Evolutionary conservation across 2,888 invertebrate genomes (phyloP), one percentile per base, ranked within the genome.

Genomic region (Leuctra nigra): DNA sequence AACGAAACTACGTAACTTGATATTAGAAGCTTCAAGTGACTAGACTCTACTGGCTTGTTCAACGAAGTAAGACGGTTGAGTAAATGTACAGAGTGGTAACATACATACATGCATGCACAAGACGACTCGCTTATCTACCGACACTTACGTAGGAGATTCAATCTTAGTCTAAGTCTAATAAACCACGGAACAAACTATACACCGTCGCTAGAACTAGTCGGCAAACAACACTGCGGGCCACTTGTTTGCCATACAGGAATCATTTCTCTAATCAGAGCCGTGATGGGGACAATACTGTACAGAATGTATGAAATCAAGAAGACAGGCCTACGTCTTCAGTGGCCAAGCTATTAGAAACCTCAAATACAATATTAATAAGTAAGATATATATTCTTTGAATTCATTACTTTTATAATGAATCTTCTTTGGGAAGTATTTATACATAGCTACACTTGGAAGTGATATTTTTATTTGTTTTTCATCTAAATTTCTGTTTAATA

Each of bases 41-140:
- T 62, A 63, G 60, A 60, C 59, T 61, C 58, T 56, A 62, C 60
- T 61, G 61, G 61, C 60, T 60, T 62, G 58, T 61, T 60, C 56
- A 62, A 55, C 55, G 20, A 50, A 50, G 18, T 50, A 18, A 35
- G 50, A 50, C 20, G 20, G 33, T 33, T 18, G 1, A 35, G n/a
- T n/a, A n/a, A n/a, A n/a, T n/a, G n/a, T 50, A 29, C 2, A 29
- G 16, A 14, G 14, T 16, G 48, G 33, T 50, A 50, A 50, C 50
- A 35, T 29, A 50, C 50, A 50, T 4, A 50, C 33, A 50, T 35
- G 33, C 50, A 50, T 50, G 14, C 33, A 50, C 50, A 33, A 33
- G 50, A 50, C 50, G 22, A 50, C 16, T n/a, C 22, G 11, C 18
- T 41, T 20, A n/a, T n/a, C 18, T 41, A 41, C 22, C 16, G 14